Evolutionary conservation across 2,888 invertebrate species (phyloP), one percentile per base, ranked within the genome.

Genomic region (Tridacna crocea): DNA sequence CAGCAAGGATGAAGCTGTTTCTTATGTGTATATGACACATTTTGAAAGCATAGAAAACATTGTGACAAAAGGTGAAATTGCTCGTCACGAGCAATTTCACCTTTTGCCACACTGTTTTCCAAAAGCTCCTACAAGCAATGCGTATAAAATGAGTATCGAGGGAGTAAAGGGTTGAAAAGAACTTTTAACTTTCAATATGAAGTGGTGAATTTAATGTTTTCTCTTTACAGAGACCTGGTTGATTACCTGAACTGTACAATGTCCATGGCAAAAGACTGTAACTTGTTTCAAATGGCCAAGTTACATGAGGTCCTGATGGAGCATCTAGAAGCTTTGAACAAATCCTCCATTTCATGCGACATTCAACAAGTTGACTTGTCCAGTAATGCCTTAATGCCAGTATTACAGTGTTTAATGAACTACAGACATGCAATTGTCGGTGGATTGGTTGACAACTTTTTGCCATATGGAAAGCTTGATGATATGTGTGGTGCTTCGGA

Each of bases 181-280:
- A n/a, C n/a, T n/a, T n/a, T 36, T 4, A 8, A 36, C 36, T 36
- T 36, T 36, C 3, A 36, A 2, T 36, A 36, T 36, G 36, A 8
- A 4, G 36, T 4, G 8, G 55, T 65, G 17, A 65, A 27, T 27
- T 15, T 27, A 10, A n/a, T n/a, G 17, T 47, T 75, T 66, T 36
- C 60, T 26, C 60, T n/a, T 79, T 79, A 19, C 74, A 84, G 84
- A 26, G 55, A 73, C 24, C 74, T 79, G n/a, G 17, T 65, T 19
- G 46, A 48, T 24, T 47, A 74, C 15, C 0, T 63, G 17, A 58
- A 51, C 8, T 84, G 84, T 72, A 66, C 72, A 8, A 61, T 8
- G 8, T 15, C 68, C 48, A 22, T 70, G 72, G 72, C 77, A 1
- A 17, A 26, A 12, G 81, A 77, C 11, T 84, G 84, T 74, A 82